Conservation (phyloP, 2,113 vertebrate genomes). For the Malurus elegans region DNA sequence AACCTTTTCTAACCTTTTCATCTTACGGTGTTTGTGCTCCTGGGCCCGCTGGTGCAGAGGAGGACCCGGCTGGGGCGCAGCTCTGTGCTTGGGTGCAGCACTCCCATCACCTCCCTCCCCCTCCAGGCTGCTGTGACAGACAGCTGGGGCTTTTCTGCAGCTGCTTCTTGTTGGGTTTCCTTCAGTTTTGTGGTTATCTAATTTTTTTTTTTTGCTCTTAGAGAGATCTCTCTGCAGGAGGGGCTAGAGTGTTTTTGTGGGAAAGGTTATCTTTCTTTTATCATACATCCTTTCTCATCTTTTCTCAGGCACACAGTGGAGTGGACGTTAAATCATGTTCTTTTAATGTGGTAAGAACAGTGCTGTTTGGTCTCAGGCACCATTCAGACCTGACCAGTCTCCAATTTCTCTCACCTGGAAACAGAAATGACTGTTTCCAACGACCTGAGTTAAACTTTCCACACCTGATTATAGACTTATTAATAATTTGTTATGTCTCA, state of each 20-base stretch:
- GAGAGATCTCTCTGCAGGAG: not conserved
- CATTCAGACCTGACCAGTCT: not conserved
- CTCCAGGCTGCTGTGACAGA: not conserved
- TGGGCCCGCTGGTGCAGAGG: rapidly evolving
- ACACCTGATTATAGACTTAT: not conserved
- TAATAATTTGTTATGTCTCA: not conserved
- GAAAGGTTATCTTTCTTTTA: not conserved
- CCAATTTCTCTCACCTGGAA: not conserved
- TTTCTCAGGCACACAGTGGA: not conserved
- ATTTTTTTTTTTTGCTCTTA: not conserved
- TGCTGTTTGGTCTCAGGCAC: not conserved
- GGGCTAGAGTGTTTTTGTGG: not conserved
- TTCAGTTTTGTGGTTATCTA: not conserved
- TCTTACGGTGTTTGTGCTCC: not conserved
- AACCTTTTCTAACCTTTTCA: not conserved
- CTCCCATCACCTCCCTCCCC: rapidly evolving
- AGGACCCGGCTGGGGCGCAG: rapidly evolving
- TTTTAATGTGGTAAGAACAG: not conserved
- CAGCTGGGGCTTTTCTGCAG: not conserved
- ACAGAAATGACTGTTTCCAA: not conserved
- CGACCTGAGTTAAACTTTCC: not conserved
- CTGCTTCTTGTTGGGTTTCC: not conserved
- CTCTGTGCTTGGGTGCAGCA: rapidly evolving
- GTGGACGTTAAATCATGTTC: not conserved
- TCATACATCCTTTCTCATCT: not conserved